These are phyloP conservation scores for Notiomystis cincta DNA, from an alignment of 2,113 vertebrate genomes.

Conservation along the genomic window DNA sequence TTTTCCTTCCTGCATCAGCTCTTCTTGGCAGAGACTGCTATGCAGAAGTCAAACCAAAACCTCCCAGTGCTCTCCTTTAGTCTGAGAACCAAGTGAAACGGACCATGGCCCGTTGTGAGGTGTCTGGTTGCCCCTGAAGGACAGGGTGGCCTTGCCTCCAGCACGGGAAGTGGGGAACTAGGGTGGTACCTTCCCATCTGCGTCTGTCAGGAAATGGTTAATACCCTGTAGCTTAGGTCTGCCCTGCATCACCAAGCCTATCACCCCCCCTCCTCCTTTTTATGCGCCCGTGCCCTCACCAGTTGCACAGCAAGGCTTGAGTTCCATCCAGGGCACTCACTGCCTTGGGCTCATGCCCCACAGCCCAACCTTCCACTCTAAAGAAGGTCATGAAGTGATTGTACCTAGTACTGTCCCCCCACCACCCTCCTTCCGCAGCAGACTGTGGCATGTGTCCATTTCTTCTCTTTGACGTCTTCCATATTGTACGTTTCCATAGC, in stretches of 20 bases:
- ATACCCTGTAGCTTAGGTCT: slow-evolving; percentile 13
- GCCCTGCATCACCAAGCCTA: not conserved
- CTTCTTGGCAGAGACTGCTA: not conserved
- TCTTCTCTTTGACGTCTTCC: slow-evolving; percentile 86
- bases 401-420: slow-evolving; percentile 30
- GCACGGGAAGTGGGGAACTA: not conserved
- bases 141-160: not conserved
- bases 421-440: not conserved
- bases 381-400: slow-evolving; percentile 40
- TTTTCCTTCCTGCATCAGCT: not conserved
- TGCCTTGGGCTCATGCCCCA: not conserved
- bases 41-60: slow-evolving; percentile 19
- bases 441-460: slow-evolving; percentile 69
- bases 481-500: slow-evolving; percentile 81
- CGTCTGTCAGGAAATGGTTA: not conserved
- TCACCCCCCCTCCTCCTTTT: not conserved
- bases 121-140: not conserved
- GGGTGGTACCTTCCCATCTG: not conserved
- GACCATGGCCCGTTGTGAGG: not conserved
- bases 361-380: slow-evolving; percentile 22
- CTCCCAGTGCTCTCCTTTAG: not conserved
- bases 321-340: not conserved
- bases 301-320: slow-evolving; percentile 45
- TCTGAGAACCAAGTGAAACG: not conserved
- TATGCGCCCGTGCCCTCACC: not conserved